A percentile compares a stretch with the other conserved stretches of the same genome.
Conservation (phyloP, 2,888 invertebrate species). For the Eilema depressum region DNA sequence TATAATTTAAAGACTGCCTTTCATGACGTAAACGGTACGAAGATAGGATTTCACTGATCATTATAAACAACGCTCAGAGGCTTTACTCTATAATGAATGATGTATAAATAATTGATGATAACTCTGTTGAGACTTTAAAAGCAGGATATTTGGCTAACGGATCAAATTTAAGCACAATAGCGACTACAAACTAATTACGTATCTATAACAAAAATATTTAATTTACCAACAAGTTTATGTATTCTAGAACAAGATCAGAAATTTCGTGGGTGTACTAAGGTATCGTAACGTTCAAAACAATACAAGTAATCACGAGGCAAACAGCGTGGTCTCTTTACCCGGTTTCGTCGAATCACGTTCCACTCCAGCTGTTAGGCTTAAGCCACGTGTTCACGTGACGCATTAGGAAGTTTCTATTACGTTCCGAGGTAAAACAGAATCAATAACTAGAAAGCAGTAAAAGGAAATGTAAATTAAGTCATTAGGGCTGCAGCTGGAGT, state of each 20-base stretch:
- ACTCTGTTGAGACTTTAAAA: background rate
- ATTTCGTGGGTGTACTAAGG: constrained; percentile 42
- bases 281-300: constrained; percentile 47
- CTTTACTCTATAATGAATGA: background rate
- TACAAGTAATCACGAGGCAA: constrained; percentile 64
- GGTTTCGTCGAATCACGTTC: constrained; percentile 66
- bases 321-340: constrained; percentile 58
- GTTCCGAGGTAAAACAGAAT: constrained; percentile 24
- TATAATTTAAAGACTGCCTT: constrained; percentile 31
- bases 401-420: constrained; percentile 52
- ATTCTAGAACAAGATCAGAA: constrained; percentile 19
- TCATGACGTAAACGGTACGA: constrained; percentile 27
- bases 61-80: constrained; percentile 36
- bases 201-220: background rate
- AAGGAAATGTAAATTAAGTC: constrained; percentile 5
- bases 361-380: constrained; percentile 42
- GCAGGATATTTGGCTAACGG: background rate
- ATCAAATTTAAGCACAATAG: background rate
- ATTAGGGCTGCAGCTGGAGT: background rate
- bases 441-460: constrained; percentile 19
- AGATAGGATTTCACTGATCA: constrained; percentile 35
- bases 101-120: background rate
- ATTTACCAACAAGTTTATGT: background rate
- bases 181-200: background rate
- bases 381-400: constrained; percentile 61